These are phyloP conservation scores for Dendroctonus ponderosae DNA, from an alignment of 1,140 invertebrate genomes.

Conservation along the genomic window DNA sequence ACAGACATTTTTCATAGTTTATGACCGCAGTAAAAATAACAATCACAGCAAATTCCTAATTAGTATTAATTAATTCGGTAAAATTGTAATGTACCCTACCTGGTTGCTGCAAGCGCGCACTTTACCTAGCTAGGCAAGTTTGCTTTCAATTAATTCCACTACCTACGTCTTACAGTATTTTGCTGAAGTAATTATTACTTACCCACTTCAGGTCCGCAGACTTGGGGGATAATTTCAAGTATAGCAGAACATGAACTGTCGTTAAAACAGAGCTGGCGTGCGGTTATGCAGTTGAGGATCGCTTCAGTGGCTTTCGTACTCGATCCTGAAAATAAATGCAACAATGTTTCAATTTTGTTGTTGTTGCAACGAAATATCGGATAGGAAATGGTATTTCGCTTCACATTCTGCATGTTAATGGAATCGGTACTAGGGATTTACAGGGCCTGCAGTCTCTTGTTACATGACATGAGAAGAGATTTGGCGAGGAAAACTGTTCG, in stretches of 20 bases:
- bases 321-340: slow-evolving; percentile 56
- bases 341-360: no score
- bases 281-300: slow-evolving; percentile 80
- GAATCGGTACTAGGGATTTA: no score
- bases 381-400: no score
- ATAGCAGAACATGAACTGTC: slow-evolving; percentile 84
- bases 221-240: slow-evolving; percentile 81
- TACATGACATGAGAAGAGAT: no score
- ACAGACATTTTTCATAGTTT: not conserved
- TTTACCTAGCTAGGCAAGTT: not conserved
- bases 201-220: slow-evolving; percentile 86
- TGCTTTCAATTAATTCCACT: not conserved
- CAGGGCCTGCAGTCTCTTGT: no score
- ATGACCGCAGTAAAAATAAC: not conserved
- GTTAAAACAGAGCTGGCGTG: slow-evolving; percentile 80
- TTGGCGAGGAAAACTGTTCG: no score
- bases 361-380: no score
- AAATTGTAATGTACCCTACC: not conserved
- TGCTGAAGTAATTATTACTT: slow-evolving; percentile 50
- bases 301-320: slow-evolving; percentile 71
- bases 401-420: no score
- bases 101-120: not conserved
- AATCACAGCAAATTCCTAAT: not conserved
- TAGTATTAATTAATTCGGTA: not conserved
- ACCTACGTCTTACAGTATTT: slow-evolving; percentile 8